These are phyloP conservation scores for Stomatorhinus ivindoensis DNA, from an alignment of 2,113 vertebrate species.

Conservation along the genomic window DNA sequence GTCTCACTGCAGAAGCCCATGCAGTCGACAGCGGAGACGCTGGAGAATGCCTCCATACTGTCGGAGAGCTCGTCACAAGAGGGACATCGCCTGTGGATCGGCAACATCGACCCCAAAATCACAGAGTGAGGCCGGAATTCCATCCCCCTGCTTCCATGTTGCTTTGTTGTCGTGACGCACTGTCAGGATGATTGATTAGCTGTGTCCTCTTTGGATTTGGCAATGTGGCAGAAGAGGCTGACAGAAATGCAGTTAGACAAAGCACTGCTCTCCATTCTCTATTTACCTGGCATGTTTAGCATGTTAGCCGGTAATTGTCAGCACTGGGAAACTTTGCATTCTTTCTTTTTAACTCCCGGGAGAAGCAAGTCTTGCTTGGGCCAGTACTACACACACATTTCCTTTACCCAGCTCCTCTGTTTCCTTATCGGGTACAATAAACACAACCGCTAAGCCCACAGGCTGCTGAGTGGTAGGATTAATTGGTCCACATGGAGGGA, in stretches of 20 bases:
- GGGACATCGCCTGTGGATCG: slow-evolving; percentile 91
- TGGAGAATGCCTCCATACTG: slow-evolving; percentile 90
- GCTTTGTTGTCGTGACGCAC: slow-evolving; percentile 38
- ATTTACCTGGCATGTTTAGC: slow-evolving; percentile 67
- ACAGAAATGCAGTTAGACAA: slow-evolving; percentile 58
- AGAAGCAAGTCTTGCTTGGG: slow-evolving; percentile 54
- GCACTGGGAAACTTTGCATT: slow-evolving; percentile 33
- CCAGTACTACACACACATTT: slow-evolving; percentile 67
- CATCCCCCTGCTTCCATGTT: not conserved
- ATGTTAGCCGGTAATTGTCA: slow-evolving; percentile 45
- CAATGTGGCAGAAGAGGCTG: slow-evolving; percentile 56
- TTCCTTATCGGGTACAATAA: slow-evolving; percentile 52
- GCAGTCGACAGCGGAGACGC: slow-evolving; percentile 73
- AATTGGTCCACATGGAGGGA: slow-evolving; percentile 55
- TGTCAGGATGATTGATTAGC: slow-evolving; percentile 50
- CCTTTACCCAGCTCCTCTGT: slow-evolving; percentile 63
- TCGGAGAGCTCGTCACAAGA: slow-evolving; percentile 84
- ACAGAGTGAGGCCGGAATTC: slow-evolving; percentile 76
- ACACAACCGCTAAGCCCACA: slow-evolving; percentile 58
- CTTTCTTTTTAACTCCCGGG: slow-evolving; percentile 50
- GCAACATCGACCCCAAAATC: slow-evolving; percentile 93
- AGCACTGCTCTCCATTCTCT: slow-evolving; percentile 59
- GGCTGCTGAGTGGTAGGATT: slow-evolving; percentile 66
- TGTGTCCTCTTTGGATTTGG: not conserved
- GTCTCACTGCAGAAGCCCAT: slow-evolving; percentile 54